These are phyloP conservation scores for Heliconius nattereri DNA, from an alignment of 1,140 invertebrate species.

Conservation along the genomic window DNA sequence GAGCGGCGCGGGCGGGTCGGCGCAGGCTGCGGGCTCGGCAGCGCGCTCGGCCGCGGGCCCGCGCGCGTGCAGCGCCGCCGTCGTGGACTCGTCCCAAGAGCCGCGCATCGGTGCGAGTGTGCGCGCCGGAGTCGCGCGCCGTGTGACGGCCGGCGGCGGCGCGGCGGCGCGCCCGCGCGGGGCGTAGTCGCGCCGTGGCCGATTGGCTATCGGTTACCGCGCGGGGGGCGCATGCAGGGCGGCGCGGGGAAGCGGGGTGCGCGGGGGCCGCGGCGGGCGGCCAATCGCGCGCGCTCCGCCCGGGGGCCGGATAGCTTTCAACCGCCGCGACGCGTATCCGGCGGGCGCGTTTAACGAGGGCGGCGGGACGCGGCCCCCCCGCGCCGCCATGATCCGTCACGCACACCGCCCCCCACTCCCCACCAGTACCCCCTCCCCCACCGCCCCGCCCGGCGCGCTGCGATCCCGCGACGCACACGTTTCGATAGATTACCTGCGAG, in stretches of 20 bases:
- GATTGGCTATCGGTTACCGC: constrained; percentile 2
- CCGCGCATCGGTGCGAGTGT: constrained; percentile 76
- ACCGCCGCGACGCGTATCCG: constrained; percentile 66
- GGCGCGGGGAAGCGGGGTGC: constrained; percentile 41
- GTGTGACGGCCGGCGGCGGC: constrained; percentile 55
- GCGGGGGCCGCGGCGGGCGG: constrained; percentile 50
- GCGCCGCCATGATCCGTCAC: constrained; percentile 74
- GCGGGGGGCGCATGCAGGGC: constrained; percentile 44
- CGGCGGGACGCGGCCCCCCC: constrained; percentile 59
- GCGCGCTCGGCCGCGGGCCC: constrained; percentile 70
- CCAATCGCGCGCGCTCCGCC: constrained; percentile 65
- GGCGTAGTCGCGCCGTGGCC: constrained; percentile 19
- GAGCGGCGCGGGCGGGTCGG: constrained; percentile 54
- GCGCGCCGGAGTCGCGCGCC: constrained; percentile 70
- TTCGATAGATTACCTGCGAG: constrained; percentile 74
- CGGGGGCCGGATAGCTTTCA: constrained; percentile 71
- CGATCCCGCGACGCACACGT: constrained; percentile 41
- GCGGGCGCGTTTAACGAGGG: constrained; percentile 70
- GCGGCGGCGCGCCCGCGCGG: constrained; percentile 31
- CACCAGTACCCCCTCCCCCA: constrained; percentile 19
- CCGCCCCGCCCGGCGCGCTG: constrained; percentile 37
- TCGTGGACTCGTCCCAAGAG: constrained; percentile 76
- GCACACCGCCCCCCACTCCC: constrained; percentile 52
- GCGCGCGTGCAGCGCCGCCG: constrained; percentile 76
- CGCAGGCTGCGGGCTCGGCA: constrained; percentile 67